Evolutionary conservation across 2,888 invertebrate genomes (phyloP), one percentile per base, ranked within the genome.

Genomic region (Tineola bisselliella): DNA sequence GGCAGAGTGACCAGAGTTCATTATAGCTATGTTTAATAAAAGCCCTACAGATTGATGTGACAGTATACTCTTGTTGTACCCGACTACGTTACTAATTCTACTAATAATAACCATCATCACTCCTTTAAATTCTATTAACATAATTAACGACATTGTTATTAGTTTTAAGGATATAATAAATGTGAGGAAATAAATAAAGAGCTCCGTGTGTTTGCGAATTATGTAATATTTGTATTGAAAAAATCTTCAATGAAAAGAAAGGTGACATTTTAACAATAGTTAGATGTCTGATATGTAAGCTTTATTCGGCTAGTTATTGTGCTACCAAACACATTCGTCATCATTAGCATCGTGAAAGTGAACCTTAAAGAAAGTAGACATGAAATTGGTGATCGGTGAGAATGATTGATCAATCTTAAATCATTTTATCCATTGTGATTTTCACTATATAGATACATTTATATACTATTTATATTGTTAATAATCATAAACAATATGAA

Each of bases 281-380:
- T 8, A 54, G 54, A 54, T 54, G 54, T 25, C 11, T 25, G 54
- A 54, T 25, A 54, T 8, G 1, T 54, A n/a, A 17, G 8, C n/a
- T 48, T 48, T 6, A 17, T 25, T 19, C 17, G 19, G 12, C 33
- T 58, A 58, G 33, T 33, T 58, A 58, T 58, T 58, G 58, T 58
- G 33, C 19, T 33, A 17, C 17, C 58, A 58, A 25, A 58, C 33
- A 33, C 58, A 58, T 58, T 58, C 58, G 58, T 58, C 67, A 68
- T 76, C 72, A 73, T 69, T 70, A 69, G 64, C 63, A 64, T 61
- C 66, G 76, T 69, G 76, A 77, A 77, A 77, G 77, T 74, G 58
- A 17, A 58, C 15, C 33, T 4, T 56, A 30, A 58, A 33, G 58
- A 58, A 58, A 58, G 58, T 33, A 68, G 68, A 67, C 65, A 64